Conservation (phyloP, 2,113 vertebrate genomes). For the Blennius ocellaris region DNA sequence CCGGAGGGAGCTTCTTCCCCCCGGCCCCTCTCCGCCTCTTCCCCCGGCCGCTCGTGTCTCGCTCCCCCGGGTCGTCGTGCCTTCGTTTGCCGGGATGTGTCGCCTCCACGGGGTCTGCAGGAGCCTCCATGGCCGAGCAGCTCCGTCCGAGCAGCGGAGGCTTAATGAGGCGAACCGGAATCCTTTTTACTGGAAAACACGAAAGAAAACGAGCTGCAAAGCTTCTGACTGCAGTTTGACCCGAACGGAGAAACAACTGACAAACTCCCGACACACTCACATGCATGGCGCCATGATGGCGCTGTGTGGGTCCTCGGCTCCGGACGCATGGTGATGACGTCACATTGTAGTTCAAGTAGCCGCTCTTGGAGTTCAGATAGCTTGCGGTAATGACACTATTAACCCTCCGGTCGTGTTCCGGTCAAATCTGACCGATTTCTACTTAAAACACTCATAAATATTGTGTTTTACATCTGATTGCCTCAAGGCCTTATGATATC, state of each 20-base stretch:
- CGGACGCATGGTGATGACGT: conserved; percentile 62
- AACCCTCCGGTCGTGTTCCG: too few species aligned
- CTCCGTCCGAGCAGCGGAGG: not conserved
- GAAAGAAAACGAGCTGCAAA: not conserved
- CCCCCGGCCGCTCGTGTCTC: conserved; percentile 14
- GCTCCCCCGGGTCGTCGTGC: conserved; percentile 46
- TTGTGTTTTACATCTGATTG: too few species aligned
- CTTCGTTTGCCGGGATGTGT: conserved; percentile 77
- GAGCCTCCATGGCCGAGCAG: conserved; percentile 60
- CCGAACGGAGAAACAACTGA: not conserved
- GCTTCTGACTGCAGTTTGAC: not conserved
- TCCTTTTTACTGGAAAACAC: accelerated
- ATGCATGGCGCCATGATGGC: conserved; percentile 47
- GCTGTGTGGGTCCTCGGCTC: conserved; percentile 1
- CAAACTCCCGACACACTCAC: conserved; percentile 17
- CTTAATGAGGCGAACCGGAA: not conserved
- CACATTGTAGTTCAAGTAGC: conserved; percentile 1
- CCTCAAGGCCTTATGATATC: too few species aligned
- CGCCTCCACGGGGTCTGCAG: conserved; percentile 4
- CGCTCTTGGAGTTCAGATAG: not conserved
- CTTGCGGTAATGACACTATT: too few species aligned
- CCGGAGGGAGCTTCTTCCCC: conserved; percentile 71
- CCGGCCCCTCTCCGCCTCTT: conserved; percentile 75
- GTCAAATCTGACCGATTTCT: too few species aligned
- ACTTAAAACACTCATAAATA: too few species aligned